Conservation (phyloP, 2,797 vertebrate species). For the Hypotaenidia philippensis region DNA sequence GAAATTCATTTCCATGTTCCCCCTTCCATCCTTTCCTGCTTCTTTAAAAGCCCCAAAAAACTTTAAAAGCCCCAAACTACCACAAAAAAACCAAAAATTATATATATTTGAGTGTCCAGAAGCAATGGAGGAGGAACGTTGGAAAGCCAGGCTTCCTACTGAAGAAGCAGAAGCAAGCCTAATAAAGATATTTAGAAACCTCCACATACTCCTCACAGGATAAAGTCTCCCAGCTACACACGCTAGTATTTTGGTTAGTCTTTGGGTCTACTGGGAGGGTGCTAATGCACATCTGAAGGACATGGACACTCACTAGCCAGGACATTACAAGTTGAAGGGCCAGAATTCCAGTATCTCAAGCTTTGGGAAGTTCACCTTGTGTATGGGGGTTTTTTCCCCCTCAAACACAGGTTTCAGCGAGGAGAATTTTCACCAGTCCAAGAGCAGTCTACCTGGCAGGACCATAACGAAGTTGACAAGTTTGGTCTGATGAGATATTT, state of each 20-base stretch:
- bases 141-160: not conserved
- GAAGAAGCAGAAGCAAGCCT: not conserved
- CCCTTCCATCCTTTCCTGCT: rapidly evolving
- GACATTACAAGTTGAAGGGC: not conserved
- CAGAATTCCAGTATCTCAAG: not conserved
- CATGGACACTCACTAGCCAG: not conserved
- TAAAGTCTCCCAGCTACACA: not conserved
- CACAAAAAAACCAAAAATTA: too few relatives aligned
- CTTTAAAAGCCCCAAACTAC: too few relatives aligned
- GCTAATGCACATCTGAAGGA: not conserved
- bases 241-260: not conserved
- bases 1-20: not conserved
- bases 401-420: not conserved
- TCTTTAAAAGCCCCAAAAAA: too few relatives aligned
- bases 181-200: not conserved
- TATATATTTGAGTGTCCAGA: not conserved
- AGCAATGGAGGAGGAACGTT: not conserved
- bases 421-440: not conserved
- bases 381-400: not conserved
- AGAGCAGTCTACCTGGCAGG: not conserved
- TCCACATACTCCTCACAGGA: rapidly evolving
- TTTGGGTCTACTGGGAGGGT: not conserved
- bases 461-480: not conserved
- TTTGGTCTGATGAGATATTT: not conserved
- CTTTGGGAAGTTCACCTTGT: not conserved